Conservation (phyloP, 1,140 invertebrate genomes). For the Rhagoletis pomonella region DNA sequence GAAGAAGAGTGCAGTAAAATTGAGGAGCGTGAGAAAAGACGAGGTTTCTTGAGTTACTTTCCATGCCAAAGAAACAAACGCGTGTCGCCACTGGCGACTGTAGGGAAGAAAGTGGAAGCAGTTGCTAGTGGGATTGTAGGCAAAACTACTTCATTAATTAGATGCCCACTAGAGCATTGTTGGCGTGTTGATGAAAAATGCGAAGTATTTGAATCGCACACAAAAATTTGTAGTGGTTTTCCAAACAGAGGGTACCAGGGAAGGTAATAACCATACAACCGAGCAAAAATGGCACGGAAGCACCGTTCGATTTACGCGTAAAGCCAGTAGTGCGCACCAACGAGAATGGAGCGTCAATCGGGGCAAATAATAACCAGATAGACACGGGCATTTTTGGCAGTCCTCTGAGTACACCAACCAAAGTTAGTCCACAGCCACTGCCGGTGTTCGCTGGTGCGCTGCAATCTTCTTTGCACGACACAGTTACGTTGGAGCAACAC, state of each 20-base stretch:
- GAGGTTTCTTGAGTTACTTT: slow-evolving; percentile 26
- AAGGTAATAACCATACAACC: slow-evolving; percentile 32
- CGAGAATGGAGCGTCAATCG: background rate
- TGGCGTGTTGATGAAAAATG: background rate
- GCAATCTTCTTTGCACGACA: background rate
- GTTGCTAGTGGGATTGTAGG: background rate
- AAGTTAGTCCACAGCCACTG: background rate
- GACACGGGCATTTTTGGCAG: background rate
- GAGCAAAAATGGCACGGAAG: background rate
- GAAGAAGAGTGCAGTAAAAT: background rate
- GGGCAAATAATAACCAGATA: background rate
- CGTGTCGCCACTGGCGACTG: background rate
- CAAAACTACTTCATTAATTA: background rate
- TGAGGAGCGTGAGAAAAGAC: background rate
- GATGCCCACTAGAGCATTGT: slow-evolving; percentile 8
- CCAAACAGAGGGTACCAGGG: background rate
- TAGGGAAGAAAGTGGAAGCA: background rate
- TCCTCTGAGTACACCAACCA: background rate
- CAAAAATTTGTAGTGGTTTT: slow-evolving; percentile 1
- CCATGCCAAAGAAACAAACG: background rate
- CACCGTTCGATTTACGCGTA: background rate
- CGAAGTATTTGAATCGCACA: slow-evolving; percentile 18
- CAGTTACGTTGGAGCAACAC: slow-evolving; percentile 10
- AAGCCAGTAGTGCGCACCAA: background rate
- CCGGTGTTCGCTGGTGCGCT: background rate